phyloP scores from a whole-genome alignment of 2,888 invertebrate genomes.

The Oeneis ivallda region DNA sequence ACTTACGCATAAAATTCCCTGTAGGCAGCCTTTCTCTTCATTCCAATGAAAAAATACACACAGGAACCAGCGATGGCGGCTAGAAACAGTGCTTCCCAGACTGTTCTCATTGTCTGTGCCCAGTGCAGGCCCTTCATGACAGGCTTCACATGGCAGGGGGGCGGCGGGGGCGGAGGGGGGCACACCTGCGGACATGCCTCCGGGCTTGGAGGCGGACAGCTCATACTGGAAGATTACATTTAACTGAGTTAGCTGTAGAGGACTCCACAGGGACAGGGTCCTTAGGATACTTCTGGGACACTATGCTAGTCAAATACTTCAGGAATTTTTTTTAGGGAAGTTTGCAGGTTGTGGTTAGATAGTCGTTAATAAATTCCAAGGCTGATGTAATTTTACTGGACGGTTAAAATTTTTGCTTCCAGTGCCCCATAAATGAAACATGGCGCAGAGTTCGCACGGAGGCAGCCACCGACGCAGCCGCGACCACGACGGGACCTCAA shows the following conservation, averaged over 20 bases:
- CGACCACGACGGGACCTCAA: slow-evolving; percentile 83
- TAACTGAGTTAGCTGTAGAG: too few relatives aligned
- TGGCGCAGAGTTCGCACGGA: slow-evolving; percentile 86
- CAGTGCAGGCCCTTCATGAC: slow-evolving; percentile 86
- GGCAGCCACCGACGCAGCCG: slow-evolving; percentile 84
- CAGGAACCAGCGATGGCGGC: slow-evolving; percentile 62
- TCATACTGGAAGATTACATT: slow-evolving; percentile 24
- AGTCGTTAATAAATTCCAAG: not conserved
- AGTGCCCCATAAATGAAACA: slow-evolving; percentile 52
- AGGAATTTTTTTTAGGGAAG: too few relatives aligned
- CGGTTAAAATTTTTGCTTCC: slow-evolving; percentile 36
- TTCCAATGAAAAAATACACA: slow-evolving; percentile 73
- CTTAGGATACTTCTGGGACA: too few relatives aligned
- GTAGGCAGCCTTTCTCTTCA: slow-evolving; percentile 82
- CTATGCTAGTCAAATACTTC: too few relatives aligned
- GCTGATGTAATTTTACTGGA: not conserved
- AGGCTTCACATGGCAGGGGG: slow-evolving; percentile 74
- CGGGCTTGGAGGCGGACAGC: slow-evolving; percentile 47
- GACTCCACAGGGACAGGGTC: too few relatives aligned
- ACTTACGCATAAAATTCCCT: slow-evolving; percentile 89
- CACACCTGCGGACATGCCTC: slow-evolving; percentile 59
- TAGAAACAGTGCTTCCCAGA: slow-evolving; percentile 74
- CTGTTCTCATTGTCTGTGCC: slow-evolving; percentile 80
- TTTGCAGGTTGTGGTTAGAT: too few relatives aligned
- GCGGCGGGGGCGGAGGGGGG: slow-evolving; percentile 52